Percentiles rank a stretch among this genome's conserved stretches.
phyloP scores from a whole-genome alignment of 2,113 vertebrate species.

The Hippocampus guttulatus region DNA sequence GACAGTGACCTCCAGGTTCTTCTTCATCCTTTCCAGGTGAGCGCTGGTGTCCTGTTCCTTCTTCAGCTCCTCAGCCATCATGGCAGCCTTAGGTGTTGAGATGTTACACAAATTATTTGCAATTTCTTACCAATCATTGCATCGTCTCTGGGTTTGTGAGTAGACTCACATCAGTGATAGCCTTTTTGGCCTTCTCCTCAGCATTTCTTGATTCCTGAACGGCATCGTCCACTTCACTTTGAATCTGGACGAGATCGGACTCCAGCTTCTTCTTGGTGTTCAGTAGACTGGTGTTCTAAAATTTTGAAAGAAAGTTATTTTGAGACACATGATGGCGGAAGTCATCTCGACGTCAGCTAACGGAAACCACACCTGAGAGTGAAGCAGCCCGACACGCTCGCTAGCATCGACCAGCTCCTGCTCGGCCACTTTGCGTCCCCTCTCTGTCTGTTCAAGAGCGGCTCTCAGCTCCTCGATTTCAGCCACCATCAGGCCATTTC shows the following conservation, averaged over 20 bases:
- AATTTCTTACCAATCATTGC: not conserved
- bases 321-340: no score
- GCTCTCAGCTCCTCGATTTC: slow-evolving; percentile 65
- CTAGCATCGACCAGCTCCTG: slow-evolving; percentile 86
- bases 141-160: not conserved
- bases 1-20: slow-evolving; percentile 85
- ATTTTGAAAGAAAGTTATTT: not conserved
- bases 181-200: slow-evolving; percentile 93
- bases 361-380: slow-evolving; percentile 75
- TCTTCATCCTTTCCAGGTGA: slow-evolving; percentile 94
- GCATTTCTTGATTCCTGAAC: slow-evolving; percentile 75
- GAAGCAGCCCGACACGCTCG: slow-evolving; percentile 85
- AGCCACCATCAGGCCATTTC: slow-evolving; percentile 59
- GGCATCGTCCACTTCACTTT: slow-evolving; percentile 62
- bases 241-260: slow-evolving; percentile 50
- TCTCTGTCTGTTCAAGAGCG: slow-evolving; percentile 62
- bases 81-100: slow-evolving; percentile 70
- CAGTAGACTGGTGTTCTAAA: slow-evolving; percentile 60
- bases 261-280: slow-evolving; percentile 69
- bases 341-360: not conserved
- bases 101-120: not conserved
- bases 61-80: slow-evolving; percentile 87
- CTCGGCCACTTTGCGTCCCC: slow-evolving; percentile 81
- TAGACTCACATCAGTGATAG: slow-evolving; percentile 79
- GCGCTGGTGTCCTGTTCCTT: slow-evolving; percentile 86